Evolutionary conservation across 92 coral and sea anemone species (phyloP).

Genomic region (Desmophyllum pertusum): DNA sequence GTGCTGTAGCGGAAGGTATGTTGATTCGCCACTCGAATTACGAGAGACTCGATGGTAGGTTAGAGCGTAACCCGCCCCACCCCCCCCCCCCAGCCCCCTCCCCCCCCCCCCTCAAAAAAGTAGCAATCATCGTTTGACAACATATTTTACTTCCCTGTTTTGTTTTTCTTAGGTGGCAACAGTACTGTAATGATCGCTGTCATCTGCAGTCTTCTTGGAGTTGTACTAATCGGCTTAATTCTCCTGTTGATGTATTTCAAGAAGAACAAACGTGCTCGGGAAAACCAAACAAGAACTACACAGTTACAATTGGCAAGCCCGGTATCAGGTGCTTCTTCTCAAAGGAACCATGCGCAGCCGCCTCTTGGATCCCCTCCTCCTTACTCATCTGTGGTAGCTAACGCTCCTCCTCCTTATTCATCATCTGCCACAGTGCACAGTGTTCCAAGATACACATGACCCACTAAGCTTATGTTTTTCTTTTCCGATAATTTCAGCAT

Average conservation of each 20-base stretch:
- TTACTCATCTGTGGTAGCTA: slow-evolving; percentile 6
- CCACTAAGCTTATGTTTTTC: neutral
- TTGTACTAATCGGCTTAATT: slow-evolving; percentile 3
- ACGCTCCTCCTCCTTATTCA: neutral
- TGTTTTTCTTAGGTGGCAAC: slow-evolving; percentile 3
- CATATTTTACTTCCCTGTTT: neutral
- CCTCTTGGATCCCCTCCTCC: slow-evolving; percentile 17
- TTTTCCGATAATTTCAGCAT: no score
- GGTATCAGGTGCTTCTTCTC: neutral
- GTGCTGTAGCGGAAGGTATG: no score
- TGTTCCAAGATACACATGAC: neutral
- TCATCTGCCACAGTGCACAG: neutral
- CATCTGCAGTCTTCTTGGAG: slow-evolving; percentile 19
- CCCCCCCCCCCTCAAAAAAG: no score
- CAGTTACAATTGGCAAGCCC: neutral
- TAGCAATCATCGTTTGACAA: no score
- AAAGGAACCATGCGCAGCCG: neutral
- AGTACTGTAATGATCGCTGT: slow-evolving; percentile 19
- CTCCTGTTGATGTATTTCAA: neutral
- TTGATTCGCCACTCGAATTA: no score
- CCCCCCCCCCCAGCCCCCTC: no score
- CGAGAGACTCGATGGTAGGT: no score
- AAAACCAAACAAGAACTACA: neutral
- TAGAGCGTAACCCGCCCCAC: no score
- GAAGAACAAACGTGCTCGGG: neutral